These are phyloP conservation scores for Malurus melanocephalus DNA, from an alignment of 2,113 vertebrate genomes.

Conservation along the genomic window DNA sequence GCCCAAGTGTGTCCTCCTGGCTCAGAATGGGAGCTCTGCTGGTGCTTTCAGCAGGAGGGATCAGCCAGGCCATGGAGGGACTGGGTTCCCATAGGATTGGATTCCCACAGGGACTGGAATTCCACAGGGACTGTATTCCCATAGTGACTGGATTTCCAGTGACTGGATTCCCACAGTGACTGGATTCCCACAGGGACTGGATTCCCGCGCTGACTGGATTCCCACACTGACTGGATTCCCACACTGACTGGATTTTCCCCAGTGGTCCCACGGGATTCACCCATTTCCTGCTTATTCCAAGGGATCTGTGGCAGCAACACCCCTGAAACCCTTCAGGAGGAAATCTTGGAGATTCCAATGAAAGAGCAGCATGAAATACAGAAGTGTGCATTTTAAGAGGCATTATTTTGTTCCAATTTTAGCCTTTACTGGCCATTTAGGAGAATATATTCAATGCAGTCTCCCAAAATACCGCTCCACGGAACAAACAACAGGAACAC, in stretches of 20 bases:
- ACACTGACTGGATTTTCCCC: background rate
- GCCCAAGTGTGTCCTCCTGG: background rate
- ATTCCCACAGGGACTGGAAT: background rate
- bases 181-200: fast-evolving
- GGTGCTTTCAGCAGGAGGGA: background rate
- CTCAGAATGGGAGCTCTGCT: background rate
- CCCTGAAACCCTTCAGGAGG: background rate
- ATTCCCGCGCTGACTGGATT: fast-evolving
- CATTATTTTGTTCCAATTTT: background rate
- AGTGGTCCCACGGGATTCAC: background rate
- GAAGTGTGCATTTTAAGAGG: background rate
- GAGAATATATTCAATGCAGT: background rate
- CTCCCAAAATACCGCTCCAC: background rate
- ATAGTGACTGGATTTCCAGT: fast-evolving
- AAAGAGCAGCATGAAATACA: background rate
- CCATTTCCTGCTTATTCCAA: background rate
- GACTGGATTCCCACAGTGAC: fast-evolving
- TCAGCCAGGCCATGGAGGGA: background rate
- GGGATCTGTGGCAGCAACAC: background rate
- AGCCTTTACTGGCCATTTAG: background rate
- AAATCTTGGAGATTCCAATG: background rate
- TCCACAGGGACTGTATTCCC: fast-evolving
- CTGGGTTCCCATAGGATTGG: background rate
- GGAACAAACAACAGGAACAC: background rate
- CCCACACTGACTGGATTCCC: fast-evolving